These are phyloP conservation scores for Chalcis sispes DNA, from an alignment of 2,888 invertebrate genomes.

Conservation along the genomic window DNA sequence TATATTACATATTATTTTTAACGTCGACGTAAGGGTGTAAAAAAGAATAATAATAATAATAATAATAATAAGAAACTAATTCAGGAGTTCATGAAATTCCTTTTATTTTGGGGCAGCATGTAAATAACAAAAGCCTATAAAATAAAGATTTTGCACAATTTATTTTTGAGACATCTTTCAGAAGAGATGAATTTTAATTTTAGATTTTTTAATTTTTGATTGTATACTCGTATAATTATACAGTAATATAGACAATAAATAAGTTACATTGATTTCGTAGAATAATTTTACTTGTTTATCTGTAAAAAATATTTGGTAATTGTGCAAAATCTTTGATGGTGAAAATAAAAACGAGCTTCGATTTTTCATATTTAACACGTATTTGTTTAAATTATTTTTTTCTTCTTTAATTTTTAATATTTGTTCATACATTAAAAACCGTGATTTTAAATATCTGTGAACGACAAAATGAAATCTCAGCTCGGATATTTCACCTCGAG, in stretches of 20 bases:
- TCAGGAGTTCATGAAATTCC: slow-evolving; percentile 54
- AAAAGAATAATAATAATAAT: slow-evolving; percentile 64
- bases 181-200: too few relatives aligned
- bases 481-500: slow-evolving; percentile 26
- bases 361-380: slow-evolving; percentile 18
- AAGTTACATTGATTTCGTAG: too few relatives aligned
- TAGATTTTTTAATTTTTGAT: too few relatives aligned
- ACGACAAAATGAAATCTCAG: slow-evolving; percentile 24
- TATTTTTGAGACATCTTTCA: not conserved
- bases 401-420: slow-evolving; percentile 8
- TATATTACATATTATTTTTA: slow-evolving; percentile 58
- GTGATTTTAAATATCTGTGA: not conserved
- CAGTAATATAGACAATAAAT: too few relatives aligned
- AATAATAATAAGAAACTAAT: not conserved
- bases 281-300: not conserved
- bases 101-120: slow-evolving; percentile 72
- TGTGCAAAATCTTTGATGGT: slow-evolving; percentile 49
- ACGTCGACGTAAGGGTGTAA: slow-evolving; percentile 65
- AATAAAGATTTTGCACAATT: slow-evolving; percentile 55
- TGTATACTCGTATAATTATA: too few relatives aligned
- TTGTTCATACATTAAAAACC: not conserved
- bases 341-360: slow-evolving; percentile 36
- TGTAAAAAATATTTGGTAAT: slow-evolving; percentile 2
- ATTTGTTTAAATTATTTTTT: not conserved
- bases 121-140: slow-evolving; percentile 71